Percentiles rank a stretch among this genome's conserved stretches.
Conservation (phyloP, 2,797 vertebrate species). For the Trematomus bernacchii region DNA sequence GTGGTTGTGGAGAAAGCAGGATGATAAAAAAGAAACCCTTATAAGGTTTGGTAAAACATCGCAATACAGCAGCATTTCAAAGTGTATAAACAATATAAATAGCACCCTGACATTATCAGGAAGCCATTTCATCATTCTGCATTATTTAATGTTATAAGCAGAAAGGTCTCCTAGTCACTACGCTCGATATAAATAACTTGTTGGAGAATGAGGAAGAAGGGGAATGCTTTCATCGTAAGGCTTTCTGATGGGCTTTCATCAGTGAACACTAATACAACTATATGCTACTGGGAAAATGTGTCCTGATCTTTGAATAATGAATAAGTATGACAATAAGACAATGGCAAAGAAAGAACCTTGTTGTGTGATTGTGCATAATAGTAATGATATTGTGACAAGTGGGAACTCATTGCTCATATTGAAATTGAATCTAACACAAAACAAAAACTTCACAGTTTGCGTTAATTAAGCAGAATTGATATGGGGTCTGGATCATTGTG, state of each 20-base stretch:
- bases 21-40: neutral
- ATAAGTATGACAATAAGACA: neutral
- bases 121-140: constrained; percentile 27
- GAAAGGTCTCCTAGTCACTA: neutral
- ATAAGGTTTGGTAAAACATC: neutral
- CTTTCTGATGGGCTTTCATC: constrained; percentile 50
- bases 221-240: constrained; percentile 56
- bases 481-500: neutral
- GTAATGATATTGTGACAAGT: constrained; percentile 42
- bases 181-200: constrained; percentile 21
- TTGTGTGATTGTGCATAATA: constrained; percentile 24
- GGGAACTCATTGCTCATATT: constrained; percentile 23
- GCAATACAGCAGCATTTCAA: neutral
- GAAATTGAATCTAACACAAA: constrained; percentile 20
- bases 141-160: constrained; percentile 33
- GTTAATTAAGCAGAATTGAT: too few species aligned
- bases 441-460: neutral
- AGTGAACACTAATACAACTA: constrained; percentile 7
- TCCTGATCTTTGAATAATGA: constrained; percentile 1
- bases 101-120: neutral
- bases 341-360: constrained; percentile 11
- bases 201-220: neutral
- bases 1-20: neutral
- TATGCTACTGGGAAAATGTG: neutral
- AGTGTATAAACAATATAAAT: neutral